Evolutionary conservation across 2,113 vertebrate species (phyloP).

Genomic region (Globicephala melas): DNA sequence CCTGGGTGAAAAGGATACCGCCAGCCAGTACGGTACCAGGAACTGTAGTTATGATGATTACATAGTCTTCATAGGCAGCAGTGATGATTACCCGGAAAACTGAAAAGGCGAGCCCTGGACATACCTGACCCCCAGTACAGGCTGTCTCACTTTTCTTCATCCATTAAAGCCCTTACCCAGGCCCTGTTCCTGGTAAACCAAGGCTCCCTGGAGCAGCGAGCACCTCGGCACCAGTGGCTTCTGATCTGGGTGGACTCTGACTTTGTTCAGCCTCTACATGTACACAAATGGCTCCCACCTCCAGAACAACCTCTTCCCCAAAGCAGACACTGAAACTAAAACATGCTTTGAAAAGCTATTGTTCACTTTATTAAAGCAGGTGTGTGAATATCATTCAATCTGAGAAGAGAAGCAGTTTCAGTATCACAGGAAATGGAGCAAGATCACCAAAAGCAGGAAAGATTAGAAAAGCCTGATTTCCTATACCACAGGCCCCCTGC

Average conservation of each 20-base stretch:
- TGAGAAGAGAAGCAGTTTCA: neutral
- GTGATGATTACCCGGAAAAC: neutral
- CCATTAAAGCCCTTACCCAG: too few species aligned
- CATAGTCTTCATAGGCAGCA: neutral
- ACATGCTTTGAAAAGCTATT: neutral
- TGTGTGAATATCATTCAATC: neutral
- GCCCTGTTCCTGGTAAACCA: neutral
- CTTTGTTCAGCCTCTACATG: neutral
- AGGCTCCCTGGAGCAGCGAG: neutral
- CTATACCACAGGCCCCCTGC: neutral
- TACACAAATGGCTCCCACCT: neutral
- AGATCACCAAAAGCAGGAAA: neutral
- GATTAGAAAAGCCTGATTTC: neutral
- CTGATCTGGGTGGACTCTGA: neutral
- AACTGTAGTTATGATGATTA: fast-evolving
- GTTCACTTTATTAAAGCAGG: neutral
- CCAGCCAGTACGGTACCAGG: neutral
- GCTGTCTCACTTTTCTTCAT: neutral
- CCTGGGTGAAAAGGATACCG: neutral
- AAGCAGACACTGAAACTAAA: neutral
- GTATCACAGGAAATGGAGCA: neutral
- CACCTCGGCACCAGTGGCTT: neutral
- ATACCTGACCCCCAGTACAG: neutral
- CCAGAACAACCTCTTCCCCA: neutral
- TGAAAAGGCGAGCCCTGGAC: neutral